Base-by-base conservation (phyloP, 2,113 vertebrate genomes). In the Epinephelus lanceolatus region DNA sequence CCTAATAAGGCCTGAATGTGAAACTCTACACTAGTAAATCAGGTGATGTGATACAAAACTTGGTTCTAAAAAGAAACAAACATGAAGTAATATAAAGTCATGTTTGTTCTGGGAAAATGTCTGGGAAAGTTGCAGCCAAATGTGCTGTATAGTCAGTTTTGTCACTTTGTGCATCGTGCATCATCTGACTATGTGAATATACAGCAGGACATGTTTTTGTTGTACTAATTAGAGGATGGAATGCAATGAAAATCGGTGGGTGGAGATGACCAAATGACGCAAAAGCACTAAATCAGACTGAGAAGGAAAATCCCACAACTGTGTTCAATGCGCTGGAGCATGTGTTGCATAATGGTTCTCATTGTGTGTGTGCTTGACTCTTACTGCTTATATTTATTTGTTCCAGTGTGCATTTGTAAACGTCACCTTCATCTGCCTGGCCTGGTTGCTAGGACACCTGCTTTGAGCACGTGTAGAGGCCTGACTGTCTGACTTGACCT, bases 371-470 rank as follows among this genome's bases (percentile, higher is more conserved):
- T 62, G 56, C 55, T 49, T 14, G 42, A 69, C 25, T 55, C 18
- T 65, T 0, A 55, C 27, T 60, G 11, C 19, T 51, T 71, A 53
- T 10, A 45, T 72, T 40, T 15, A 30, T 52, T 17, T 62, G 2
- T 68, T 6, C 17, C 59, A 8, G 21, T 19, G 62, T 37, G 45
- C 15, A 33, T 79, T 57, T 11, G 6, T 77, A 71, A 57, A 67
- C 30, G 3, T 56, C 59, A 55, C 79, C 78, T 81, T 49, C 42
- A 42, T 49, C 73, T 65, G 57, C 9, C 30, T 55, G 37, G 52
- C 67, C 53, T 74, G 71, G 93, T 92, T 94, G 94, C 91, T 88
- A 86, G 87, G 94, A 92, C 83, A 93, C 87, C 89, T 89, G 89
- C 79, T 82, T 9, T 30, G 81, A 86, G 76, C 91, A 91, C 75